Evolutionary conservation across 2,888 invertebrate species (phyloP), one percentile per base, ranked within the genome.

Genomic region (Unio pictorum): DNA sequence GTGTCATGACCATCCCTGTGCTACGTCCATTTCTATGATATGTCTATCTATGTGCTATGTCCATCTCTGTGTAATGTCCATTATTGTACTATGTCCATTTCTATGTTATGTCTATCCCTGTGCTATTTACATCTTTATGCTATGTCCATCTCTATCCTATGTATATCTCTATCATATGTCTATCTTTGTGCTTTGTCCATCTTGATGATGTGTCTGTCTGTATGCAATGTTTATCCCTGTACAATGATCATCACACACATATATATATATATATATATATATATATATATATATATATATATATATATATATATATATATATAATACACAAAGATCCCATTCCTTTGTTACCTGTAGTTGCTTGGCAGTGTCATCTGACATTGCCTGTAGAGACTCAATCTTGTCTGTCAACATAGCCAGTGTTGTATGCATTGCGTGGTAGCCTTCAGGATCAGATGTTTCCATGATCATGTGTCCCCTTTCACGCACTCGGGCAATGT

Each of bases 341-440:
- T 45, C 11, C 45, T 45, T 11, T 45, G 57, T 73, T 77, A 87
- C 87, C 84, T 87, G 82, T 34, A 88, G 76, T 62, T 81, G 81
- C 72, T 79, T 83, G 62, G 84, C 84, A 67, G 75, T 84, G 61
- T 85, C 80, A 56, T 84, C 82, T 28, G 85, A 84, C 74, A 82
- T 74, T 8, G 80, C 72, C 67, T 84, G 81, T 55, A 87, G 80
- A 59, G 73, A 79, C 45, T 81, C 77, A 34, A 84, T 78, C 62
- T 84, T 81, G 68, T 87, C 87, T 56, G 70, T 75, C 26, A 88
- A 72, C 80, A 87, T 84, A 58, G 76, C 74, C n/a, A 87, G 78
- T 11, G 87, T 87, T 15, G 86, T 80, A 64, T 86, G 78, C 83
- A 87, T 84, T 58, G 87, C 82, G 64, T 83, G 79, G 69, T 79